Base-by-base conservation (phyloP, 2,113 vertebrate species). In the Mixornis gularis region DNA sequence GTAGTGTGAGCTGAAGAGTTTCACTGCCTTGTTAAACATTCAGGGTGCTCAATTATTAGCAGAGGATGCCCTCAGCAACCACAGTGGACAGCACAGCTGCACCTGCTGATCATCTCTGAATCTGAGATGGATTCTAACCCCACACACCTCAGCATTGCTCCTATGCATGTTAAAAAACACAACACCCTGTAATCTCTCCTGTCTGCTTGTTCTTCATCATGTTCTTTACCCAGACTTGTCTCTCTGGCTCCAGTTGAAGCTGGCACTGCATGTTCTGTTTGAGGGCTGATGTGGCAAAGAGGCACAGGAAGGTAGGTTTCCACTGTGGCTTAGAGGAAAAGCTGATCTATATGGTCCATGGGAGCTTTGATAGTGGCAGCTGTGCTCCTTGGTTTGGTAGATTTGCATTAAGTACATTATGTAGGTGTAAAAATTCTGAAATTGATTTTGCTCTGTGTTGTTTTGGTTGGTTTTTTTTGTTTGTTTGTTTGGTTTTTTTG, bases 271-370 rank as follows among this genome's bases (percentile, higher is more conserved):
- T 12, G 17, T 59, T 85, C 43, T 79, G 22, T 71, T 80, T 78
- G 43, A 71, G 43, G 21, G 26, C 9, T 60, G 58, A 20, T 68
- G 69, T 40, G 38, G 59, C 34, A 72, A 40, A 66, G 53, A 41
- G 29, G 21, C 21, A 17, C 5, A 4, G 62, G 53, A 71, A 65
- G 26, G 17, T 6, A 48, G 30, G 40, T 21, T 92, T 78, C 46
- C 53, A 30, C 15, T 0, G 0, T 21, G 32, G 46, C 51, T 84
- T 43, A 36, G 78, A 44, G 30, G n/a, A 82, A 69, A 77, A 89
- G 51, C 36, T 64, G 40, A 18, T 38, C 17, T 32, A 1, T 17
- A 7, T 0, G 1, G 22, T 73, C 55, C 10, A 1, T 40, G 38
- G 22, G 26, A 25, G 48, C 78, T 76, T 83, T 76, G 58, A 41